Conservation (phyloP, 2,797 vertebrate species). For the Huso huso region DNA sequence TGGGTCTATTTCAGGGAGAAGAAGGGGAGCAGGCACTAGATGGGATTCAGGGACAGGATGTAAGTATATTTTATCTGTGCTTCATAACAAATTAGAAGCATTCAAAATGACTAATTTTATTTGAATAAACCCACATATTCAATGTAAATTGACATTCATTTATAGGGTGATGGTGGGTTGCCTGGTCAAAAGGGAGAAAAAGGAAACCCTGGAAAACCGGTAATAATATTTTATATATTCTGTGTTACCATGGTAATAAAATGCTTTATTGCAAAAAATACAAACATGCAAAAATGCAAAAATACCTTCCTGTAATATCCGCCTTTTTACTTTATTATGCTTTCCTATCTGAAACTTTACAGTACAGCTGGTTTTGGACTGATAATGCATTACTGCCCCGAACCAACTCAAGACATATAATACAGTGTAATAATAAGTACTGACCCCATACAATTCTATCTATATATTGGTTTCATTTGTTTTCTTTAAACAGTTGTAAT, state of each 20-base stretch:
- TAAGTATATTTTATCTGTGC: conserved; percentile 14
- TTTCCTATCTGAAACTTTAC: background rate
- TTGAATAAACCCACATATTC: background rate
- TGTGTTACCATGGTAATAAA: too few species aligned
- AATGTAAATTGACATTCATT: background rate
- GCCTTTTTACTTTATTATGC: background rate
- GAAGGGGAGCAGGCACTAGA: conserved; percentile 34
- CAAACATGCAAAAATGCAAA: too few species aligned
- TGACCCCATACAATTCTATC: too few species aligned
- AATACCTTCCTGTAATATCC: too few species aligned
- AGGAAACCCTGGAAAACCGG: conserved; percentile 40
- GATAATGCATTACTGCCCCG: too few species aligned
- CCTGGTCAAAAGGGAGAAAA: conserved; percentile 40
- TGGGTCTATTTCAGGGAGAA: conserved; percentile 35
- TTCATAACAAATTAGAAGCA: background rate
- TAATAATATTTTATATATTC: conserved; percentile 11
- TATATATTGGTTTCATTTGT: too few species aligned
- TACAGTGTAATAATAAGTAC: too few species aligned
- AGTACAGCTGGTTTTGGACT: background rate
- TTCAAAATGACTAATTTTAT: background rate
- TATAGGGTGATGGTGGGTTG: conserved; percentile 39
- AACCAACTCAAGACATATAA: too few species aligned
- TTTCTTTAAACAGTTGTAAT: too few species aligned
- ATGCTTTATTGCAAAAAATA: too few species aligned
- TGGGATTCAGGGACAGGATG: conserved; percentile 41